These are phyloP conservation scores for Pyrrhosoma nymphula DNA, from an alignment of 2,888 invertebrate species.

Conservation along the genomic window DNA sequence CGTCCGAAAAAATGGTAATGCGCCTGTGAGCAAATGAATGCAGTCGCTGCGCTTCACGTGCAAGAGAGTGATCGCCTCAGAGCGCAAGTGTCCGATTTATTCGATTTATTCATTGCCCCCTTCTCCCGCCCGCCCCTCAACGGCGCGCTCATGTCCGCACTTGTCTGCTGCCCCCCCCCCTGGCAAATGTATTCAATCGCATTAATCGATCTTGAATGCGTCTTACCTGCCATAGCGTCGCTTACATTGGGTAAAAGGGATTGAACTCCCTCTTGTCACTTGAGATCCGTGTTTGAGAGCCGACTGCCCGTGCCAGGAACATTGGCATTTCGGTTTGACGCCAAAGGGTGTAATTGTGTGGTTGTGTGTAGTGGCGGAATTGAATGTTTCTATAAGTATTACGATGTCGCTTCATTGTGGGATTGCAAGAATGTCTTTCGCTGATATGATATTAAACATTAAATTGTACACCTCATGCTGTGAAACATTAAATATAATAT, in stretches of 20 bases:
- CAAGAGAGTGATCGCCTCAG: conserved; percentile 17
- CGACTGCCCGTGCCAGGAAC: neutral
- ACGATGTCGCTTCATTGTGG: too few species aligned
- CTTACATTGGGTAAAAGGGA: neutral
- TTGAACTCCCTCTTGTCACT: neutral
- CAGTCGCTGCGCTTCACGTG: conserved; percentile 26
- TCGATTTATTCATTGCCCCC: conserved; percentile 55
- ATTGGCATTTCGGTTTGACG: too few species aligned
- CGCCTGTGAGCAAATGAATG: neutral
- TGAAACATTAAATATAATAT: too few species aligned
- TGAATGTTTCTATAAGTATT: too few species aligned
- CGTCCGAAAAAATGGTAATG: conserved; percentile 60
- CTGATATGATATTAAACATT: too few species aligned
- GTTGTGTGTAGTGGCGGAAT: too few species aligned
- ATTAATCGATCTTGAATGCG: conserved; percentile 31
- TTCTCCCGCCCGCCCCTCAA: neutral
- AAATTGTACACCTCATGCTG: too few species aligned
- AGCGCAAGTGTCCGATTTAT: conserved; percentile 50
- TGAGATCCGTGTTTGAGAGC: neutral
- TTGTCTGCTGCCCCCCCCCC: neutral
- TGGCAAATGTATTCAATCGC: conserved; percentile 31
- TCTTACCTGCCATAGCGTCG: conserved; percentile 13
- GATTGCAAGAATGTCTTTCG: too few species aligned
- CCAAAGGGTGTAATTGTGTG: too few species aligned
- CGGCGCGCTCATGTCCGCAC: neutral